Evolutionary conservation across 2,888 invertebrate genomes (phyloP), one percentile per base, ranked within the genome.

Genomic region (Philereme transversata): DNA sequence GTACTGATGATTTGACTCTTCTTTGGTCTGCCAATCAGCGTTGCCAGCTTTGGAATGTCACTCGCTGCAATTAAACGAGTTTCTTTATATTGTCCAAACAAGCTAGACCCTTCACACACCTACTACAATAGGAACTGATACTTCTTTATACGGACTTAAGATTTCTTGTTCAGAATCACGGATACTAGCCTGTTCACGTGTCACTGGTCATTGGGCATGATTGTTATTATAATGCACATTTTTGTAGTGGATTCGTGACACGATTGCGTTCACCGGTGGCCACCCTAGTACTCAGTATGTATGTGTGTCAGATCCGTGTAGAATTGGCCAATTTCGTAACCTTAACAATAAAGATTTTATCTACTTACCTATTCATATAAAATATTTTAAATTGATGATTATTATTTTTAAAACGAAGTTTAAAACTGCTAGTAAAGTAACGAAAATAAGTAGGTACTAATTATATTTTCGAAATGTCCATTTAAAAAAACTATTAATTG

Each of bases 41-140:
- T 66, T 68, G 75, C 81, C 68, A 77, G 76, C 74, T 71, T 64
- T 69, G 79, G 84, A 83, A 84, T 78, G 83, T 77, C 75, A 74
- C 75, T 72, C 70, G 72, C 65, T 67, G 70, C 71, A 72, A 77
- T 75, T 76, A 75, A 72, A 75, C 73, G 64, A 71, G 69, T 69
- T 75, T 69, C 64, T 75, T 72, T 69, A 38, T 71, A 70, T 69
- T 69, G 71, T 70, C 74, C 76, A 76, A 69, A 68, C 58, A 65
- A 69, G 55, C 56, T 43, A 65, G 78, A 76, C 60, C 74, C 68
- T 57, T 67, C 46, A 41, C 40, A 41, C 35, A 51, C 33, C 7
- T 52, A 11, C 10, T 48, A 62, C 60, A 55, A 60, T 57, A 58
- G 50, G 22, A 69, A 50, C 50, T 52, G 51, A 35, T 54, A 47